Conservation (phyloP, 1,140 invertebrate species). For the Anastrepha ludens region DNA sequence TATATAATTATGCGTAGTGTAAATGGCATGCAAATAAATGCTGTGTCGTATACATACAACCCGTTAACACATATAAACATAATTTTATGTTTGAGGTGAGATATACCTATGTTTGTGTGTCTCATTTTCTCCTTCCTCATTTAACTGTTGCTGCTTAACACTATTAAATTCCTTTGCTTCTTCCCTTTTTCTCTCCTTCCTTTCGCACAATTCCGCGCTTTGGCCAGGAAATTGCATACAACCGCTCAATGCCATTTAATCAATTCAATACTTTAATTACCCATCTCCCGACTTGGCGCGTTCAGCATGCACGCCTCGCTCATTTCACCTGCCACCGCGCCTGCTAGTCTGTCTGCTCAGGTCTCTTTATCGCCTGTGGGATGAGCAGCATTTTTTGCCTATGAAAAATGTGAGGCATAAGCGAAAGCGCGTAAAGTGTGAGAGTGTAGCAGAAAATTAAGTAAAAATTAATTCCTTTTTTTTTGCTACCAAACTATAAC, state of each 20-base stretch:
- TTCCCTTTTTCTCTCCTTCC: neutral
- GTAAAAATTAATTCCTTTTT: neutral
- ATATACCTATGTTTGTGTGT: too few species aligned
- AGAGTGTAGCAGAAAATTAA: too few species aligned
- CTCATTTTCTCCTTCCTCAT: too few species aligned
- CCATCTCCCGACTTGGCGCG: neutral
- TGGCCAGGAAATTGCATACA: conserved; percentile 7
- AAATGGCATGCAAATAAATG: too few species aligned
- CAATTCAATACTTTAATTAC: conserved; percentile 45
- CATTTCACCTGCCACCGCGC: neutral
- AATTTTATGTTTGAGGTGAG: too few species aligned
- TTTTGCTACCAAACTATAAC: neutral
- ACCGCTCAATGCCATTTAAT: conserved; percentile 40
- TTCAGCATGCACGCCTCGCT: neutral
- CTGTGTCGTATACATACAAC: too few species aligned
- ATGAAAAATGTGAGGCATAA: neutral
- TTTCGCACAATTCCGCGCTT: neutral
- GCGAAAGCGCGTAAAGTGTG: too few species aligned
- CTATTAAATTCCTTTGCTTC: too few species aligned
- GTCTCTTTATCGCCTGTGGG: neutral
- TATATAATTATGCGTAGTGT: too few species aligned
- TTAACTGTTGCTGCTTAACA: neutral
- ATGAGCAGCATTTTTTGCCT: neutral
- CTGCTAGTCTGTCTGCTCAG: neutral
- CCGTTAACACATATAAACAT: too few species aligned